Percentiles rank a stretch among this genome's conserved stretches.
Evolutionary conservation across 2,113 vertebrate genomes (phyloP).

Genomic region (Pygoscelis adeliae): DNA sequence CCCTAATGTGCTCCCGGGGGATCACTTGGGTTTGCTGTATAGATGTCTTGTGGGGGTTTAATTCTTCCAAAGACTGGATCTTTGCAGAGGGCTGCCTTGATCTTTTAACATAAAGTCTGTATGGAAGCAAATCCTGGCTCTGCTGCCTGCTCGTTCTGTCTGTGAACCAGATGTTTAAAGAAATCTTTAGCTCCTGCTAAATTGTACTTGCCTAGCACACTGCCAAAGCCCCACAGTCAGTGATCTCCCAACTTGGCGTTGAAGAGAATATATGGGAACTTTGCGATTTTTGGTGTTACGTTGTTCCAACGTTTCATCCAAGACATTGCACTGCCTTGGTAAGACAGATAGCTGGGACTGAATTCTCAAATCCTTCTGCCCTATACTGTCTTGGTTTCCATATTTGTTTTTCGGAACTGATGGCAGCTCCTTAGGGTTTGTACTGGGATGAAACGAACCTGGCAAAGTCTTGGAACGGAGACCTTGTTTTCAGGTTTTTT

Average conservation of each 20-base stretch:
- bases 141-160: not conserved
- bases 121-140: not conserved
- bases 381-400: not conserved
- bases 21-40: not conserved
- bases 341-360: not conserved
- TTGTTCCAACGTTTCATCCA: fast-evolving
- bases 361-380: not conserved
- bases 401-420: not conserved
- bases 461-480: not conserved
- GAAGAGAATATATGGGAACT: not conserved
- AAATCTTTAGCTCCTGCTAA: not conserved
- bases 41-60: not conserved
- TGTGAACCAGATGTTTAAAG: not conserved
- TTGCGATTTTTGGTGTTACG: fast-evolving
- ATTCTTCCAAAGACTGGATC: not conserved
- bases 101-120: not conserved
- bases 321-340: not conserved
- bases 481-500: not conserved
- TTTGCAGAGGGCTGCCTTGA: not conserved
- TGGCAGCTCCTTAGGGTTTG: not conserved
- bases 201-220: not conserved
- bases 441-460: not conserved
- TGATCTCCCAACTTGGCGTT: not conserved
- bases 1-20: not conserved
- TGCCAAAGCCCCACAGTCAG: not conserved